These are phyloP conservation scores for Aspidiotus rigidus DNA, from an alignment of 2,888 invertebrate species.

Conservation along the genomic window DNA sequence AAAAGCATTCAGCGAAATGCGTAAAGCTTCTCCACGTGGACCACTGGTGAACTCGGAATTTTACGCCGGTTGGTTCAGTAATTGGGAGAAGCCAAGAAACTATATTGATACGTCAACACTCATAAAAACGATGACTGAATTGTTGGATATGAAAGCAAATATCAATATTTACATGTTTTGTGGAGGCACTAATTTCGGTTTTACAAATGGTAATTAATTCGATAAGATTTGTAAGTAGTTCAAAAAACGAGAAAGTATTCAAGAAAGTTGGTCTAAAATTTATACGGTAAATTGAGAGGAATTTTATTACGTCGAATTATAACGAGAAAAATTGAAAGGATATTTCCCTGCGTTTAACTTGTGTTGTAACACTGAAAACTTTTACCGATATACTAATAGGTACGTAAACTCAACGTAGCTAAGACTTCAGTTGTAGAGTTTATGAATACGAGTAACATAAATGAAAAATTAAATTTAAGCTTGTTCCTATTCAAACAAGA, in stretches of 20 bases:
- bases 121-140: conserved; percentile 48
- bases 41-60: conserved; percentile 84
- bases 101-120: conserved; percentile 48
- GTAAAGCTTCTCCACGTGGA: conserved; percentile 49
- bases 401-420: too few species aligned
- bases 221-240: too few species aligned
- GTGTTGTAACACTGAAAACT: too few species aligned
- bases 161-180: conserved; percentile 88
- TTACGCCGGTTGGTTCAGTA: conserved; percentile 87
- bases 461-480: too few species aligned
- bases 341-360: too few species aligned
- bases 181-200: conserved; percentile 80
- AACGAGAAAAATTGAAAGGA: not conserved
- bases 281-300: too few species aligned
- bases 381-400: too few species aligned
- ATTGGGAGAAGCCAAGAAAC: conserved; percentile 67
- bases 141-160: conserved; percentile 51
- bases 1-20: conserved; percentile 43
- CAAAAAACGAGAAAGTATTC: too few species aligned
- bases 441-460: too few species aligned
- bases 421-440: too few species aligned
- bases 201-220: conserved; percentile 46
- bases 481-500: too few species aligned
- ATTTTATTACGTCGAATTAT: not conserved
- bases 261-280: too few species aligned